Base-by-base conservation (phyloP, 1,140 invertebrate genomes). In the Drosophila tsacasi region DNA sequence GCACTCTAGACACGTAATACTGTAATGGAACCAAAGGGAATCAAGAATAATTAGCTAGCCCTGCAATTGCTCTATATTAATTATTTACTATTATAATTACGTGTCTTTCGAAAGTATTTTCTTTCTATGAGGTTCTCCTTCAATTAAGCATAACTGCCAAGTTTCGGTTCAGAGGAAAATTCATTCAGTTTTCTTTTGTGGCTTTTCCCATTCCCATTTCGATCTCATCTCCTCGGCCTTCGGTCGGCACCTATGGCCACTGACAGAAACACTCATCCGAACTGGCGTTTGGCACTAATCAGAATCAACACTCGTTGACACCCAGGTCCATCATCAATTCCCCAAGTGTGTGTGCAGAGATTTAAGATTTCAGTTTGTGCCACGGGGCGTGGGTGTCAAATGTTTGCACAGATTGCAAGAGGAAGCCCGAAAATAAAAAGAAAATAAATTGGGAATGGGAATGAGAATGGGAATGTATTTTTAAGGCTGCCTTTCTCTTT, bases 211-310 rank as follows among this genome's bases (percentile, higher is more conserved):
- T 40, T 8, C 19, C 12, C 30, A 39, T 23, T 23, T n/a, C 27
- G 25, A 72, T 50, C 52, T 32, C 69, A 58, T 19, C 12, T 37
- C 23, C 7, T 61, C 2, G 52, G 52, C 52, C 52, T 35, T 46
- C 37, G 30, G 65, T 65, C 61, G 49, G 49, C 75, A 81, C 58
- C 67, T 68, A 40, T 54, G 64, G 32, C 49, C 52, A 47, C 23
- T 61, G 44, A 79, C 67, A 59, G 40, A 69, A 80, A 76, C 62
- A 73, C 49, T 67, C 68, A 72, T 82, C 49, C 27, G 52, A 74
- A 76, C 52, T 66, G 65, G 77, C 82, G 75, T 82, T 85, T 76
- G 83, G 76, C 79, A 73, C 80, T 86, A 87, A 86, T 85, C 83
- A 86, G 47, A 67, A 63, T 50, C 61, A 72, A 64, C 52, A 67